Conservation (phyloP, 1,140 invertebrate species). For the Eumeta japonica region DNA sequence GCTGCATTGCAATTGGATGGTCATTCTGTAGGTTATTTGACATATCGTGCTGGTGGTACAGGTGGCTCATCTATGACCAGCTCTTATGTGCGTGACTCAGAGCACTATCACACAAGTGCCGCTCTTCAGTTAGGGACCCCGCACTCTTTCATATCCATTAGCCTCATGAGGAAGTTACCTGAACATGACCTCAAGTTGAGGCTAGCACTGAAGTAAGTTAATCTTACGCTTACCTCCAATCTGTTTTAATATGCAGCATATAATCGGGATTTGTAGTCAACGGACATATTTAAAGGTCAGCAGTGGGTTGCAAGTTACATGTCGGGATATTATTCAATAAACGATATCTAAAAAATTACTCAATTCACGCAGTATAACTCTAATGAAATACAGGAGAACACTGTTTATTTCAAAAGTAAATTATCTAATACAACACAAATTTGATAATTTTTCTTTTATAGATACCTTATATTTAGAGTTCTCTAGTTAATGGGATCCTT, state of each 20-base stretch:
- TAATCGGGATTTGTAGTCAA: background rate
- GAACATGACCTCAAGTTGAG: constrained; percentile 76
- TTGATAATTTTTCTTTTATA: no score
- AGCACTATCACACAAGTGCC: constrained; percentile 63
- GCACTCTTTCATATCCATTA: constrained; percentile 74
- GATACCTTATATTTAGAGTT: no score
- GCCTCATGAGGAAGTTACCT: constrained; percentile 75
- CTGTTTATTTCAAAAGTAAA: no score
- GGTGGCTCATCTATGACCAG: constrained; percentile 74
- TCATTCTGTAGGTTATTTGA: constrained; percentile 82
- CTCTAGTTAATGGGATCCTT: no score
- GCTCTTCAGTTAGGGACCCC: constrained; percentile 79
- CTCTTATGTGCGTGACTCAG: constrained; percentile 72
- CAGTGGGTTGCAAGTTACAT: no score
- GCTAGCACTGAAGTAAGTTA: constrained; percentile 72
- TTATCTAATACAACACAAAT: no score
- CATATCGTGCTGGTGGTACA: constrained; percentile 70
- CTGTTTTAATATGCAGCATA: constrained; percentile 3
- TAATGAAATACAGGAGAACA: no score
- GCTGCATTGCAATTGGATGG: constrained; percentile 82
- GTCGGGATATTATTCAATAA: no score
- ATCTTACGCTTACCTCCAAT: constrained; percentile 9
- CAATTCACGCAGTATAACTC: no score
- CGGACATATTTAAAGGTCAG: no score
- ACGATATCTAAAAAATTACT: no score